Evolutionary conservation across 2,113 vertebrate genomes (phyloP).

Genomic region (Phyllopteryx taeniolatus): DNA sequence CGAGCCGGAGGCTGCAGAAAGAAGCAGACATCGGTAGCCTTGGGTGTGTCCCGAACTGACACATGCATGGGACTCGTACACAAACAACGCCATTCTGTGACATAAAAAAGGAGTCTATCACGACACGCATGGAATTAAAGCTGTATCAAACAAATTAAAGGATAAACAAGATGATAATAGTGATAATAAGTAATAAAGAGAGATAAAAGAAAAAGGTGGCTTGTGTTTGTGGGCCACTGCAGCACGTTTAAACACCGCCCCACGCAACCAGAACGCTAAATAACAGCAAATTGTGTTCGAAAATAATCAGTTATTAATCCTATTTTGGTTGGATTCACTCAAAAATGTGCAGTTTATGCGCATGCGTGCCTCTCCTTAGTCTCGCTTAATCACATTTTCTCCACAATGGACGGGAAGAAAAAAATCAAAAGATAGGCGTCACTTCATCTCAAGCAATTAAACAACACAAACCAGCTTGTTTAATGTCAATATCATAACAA

Average conservation of each 20-base stretch:
- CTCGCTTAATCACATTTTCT: background rate
- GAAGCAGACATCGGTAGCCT: constrained; percentile 70
- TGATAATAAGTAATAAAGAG: background rate
- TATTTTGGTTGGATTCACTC: background rate
- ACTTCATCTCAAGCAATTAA: background rate
- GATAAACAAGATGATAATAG: background rate
- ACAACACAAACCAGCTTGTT: background rate
- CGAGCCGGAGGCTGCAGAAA: constrained; percentile 60
- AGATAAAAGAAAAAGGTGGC: constrained; percentile 9
- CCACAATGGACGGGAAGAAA: background rate
- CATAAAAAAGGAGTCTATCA: background rate
- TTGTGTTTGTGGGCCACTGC: constrained; percentile 62
- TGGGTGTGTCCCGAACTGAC: constrained; percentile 78
- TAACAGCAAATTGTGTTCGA: constrained; percentile 16
- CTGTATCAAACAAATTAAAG: background rate
- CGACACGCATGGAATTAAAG: background rate
- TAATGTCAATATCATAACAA: background rate
- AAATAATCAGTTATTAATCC: background rate
- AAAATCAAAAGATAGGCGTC: background rate
- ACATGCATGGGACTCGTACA: constrained; percentile 54
- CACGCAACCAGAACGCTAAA: constrained; percentile 15
- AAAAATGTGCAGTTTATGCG: constrained; percentile 2
- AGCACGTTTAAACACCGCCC: constrained; percentile 54
- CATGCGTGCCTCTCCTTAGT: constrained; percentile 6
- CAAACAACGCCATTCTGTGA: background rate